Evolutionary conservation across 30 jellyfish, hydroid and myxozoan species (phyloP), one percentile per base, ranked within the genome.

Genomic region (Hydractinia symbiolongicarpus): DNA sequence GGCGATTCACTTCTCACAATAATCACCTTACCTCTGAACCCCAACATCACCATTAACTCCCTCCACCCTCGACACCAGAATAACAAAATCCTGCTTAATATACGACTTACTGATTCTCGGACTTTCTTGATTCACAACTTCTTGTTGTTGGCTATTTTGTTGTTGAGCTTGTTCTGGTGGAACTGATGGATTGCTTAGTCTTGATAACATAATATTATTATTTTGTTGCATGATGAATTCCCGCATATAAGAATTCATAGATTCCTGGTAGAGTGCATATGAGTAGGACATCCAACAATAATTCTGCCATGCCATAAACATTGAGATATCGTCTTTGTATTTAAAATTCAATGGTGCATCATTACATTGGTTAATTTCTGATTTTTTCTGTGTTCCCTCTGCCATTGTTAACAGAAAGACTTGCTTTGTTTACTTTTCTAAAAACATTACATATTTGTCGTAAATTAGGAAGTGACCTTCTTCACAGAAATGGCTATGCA

Each of bases 271-370:
- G 1, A 77, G 6, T 50, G 50, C 60, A 79, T 79, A 77, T 30
- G 85, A 77, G 53, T 77, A 77, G 13, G 55, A 21, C 85, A 77
- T 77, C 79, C 75, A 60, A 54, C 77, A 90, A 86, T 87, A 86
- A 64, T 90, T 90, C 54, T 90, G 97, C 93, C 93, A 90, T 8
- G 97, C 97, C 88, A 90, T 78, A 53, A 62, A 82, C 84, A 80
- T 61, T 9, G 94, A 69, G 64, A 90, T 75, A 71, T 90, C 97
- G 67, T 90, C 97, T 8, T 76, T 73, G 30, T 76, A 85, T 30
- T 30, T 30, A 30, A 30, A 30, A 30, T 30, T 30, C 44, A 30
- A 30, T 2, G 44, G 44, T 30, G 44, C 44, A 30, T 30, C 44
- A 30, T 30, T 30, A 30, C 44, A 30, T 30, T 30, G 44, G 44